Percentiles rank a stretch among this genome's conserved stretches.
These are phyloP conservation scores for Lepus europaeus DNA, from an alignment of 2,113 vertebrate genomes.

Conservation along the genomic window DNA sequence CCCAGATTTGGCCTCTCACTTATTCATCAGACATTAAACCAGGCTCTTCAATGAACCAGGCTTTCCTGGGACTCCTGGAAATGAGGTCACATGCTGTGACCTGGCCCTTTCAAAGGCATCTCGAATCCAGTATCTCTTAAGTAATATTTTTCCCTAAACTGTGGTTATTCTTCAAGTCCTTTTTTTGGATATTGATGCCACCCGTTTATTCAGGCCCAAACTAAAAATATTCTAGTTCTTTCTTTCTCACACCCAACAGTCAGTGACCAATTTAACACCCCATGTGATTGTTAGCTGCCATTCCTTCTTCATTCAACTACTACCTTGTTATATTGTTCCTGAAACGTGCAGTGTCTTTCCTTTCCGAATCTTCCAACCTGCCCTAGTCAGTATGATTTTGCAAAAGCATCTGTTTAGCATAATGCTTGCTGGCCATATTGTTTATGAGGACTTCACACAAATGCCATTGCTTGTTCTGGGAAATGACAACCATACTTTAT, in stretches of 20 bases:
- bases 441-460: constrained; percentile 36
- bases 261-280: neutral
- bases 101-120: neutral
- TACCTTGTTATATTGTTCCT: neutral
- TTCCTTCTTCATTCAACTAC: constrained; percentile 10
- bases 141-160: neutral
- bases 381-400: neutral
- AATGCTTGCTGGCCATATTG: neutral
- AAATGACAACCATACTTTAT: neutral
- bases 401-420: neutral
- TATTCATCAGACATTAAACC: neutral
- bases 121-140: constrained; percentile 46
- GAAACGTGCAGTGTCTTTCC: neutral
- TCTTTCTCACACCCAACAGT: neutral
- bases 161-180: neutral
- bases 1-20: neutral
- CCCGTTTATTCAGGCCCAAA: neutral
- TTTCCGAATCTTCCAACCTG: neutral
- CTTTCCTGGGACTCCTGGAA: neutral
- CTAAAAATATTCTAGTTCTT: neutral
- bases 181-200: neutral
- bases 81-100: neutral
- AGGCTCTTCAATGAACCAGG: neutral
- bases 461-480: neutral
- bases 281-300: neutral